These are phyloP conservation scores for Gymnoscopelus microlampas DNA, from an alignment of 2,797 vertebrate species.

Conservation along the genomic window DNA sequence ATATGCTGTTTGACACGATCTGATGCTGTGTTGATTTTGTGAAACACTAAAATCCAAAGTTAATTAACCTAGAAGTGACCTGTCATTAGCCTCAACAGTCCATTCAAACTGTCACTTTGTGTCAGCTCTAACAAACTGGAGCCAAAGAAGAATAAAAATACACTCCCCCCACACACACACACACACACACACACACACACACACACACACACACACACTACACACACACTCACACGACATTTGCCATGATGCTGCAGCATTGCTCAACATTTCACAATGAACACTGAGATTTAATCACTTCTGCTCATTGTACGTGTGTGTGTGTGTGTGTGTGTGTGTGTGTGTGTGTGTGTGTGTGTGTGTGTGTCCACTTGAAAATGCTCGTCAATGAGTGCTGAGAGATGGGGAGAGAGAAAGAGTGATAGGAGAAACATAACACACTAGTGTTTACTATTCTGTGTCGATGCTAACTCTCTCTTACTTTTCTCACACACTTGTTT, in stretches of 20 bases:
- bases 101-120: neutral
- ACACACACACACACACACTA: neutral
- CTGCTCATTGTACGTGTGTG: slow-evolving; percentile 25
- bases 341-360: neutral
- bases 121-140: neutral
- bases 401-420: neutral
- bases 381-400: neutral
- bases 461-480: neutral
- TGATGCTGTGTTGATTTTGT: no score
- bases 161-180: no score
- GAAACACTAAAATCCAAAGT: no score
- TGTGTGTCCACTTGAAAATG: neutral
- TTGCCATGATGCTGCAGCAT: slow-evolving; percentile 35
- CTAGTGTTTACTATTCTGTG: slow-evolving; percentile 5
- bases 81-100: no score
- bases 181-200: neutral
- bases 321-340: neutral
- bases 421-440: neutral
- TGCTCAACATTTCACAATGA: slow-evolving; percentile 60
- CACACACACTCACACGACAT: neutral
- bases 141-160: neutral
- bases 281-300: slow-evolving; percentile 63
- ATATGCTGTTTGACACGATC: no score
- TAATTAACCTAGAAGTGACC: no score
- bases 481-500: slow-evolving; percentile 51